Evolutionary conservation across 2,888 invertebrate genomes (phyloP), one percentile per base, ranked within the genome.

Genomic region (Oithona nana): DNA sequence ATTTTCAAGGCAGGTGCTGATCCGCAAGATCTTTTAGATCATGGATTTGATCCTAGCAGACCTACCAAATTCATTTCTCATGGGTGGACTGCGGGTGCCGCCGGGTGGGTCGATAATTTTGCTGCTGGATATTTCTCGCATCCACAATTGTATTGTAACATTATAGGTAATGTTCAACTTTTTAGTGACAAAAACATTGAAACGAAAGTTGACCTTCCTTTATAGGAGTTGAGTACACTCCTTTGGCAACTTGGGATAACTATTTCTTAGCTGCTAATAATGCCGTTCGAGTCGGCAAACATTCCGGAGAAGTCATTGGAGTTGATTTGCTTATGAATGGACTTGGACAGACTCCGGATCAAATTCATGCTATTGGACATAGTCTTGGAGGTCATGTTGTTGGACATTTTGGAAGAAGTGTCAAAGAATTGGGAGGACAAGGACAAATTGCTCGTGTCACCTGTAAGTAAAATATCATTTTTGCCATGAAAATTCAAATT

Each of bases 371-470:
- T 16, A 49, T 54, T 16, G 64, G 64, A 3, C 64, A 64, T 54
- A 61, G 61, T 26, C 58, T 64, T 24, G 64, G 64, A 24, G 64
- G 58, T 22, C 64, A 64, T 29, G 16, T 61, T 1, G 16, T 57
- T 1, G 64, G 64, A 0, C 26, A 13, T 61, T 20, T 62, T 6
- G 64, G 64, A 13, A 28, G 50, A 13, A 26, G 57, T 24, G 39
- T 64, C 50, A 54, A 50, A 11, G 31, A 20, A 20, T 52, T 54
- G 13, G 29, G 26, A 4, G 54, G 59, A 20, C 55, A n/a, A n/a
- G n/a, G n/a, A n/a, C 39, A 6, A 39, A 39, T 39, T 39, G 16
- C 39, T 39, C 39, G 39, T 39, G 39, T 39, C 16, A 11, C 39
- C 6, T 6, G 39, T 39, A 39, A 11, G 39, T 39, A 39, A 39